phyloP scores from a whole-genome alignment of 2,888 invertebrate genomes.

The Tetramorium bicarinatum region DNA sequence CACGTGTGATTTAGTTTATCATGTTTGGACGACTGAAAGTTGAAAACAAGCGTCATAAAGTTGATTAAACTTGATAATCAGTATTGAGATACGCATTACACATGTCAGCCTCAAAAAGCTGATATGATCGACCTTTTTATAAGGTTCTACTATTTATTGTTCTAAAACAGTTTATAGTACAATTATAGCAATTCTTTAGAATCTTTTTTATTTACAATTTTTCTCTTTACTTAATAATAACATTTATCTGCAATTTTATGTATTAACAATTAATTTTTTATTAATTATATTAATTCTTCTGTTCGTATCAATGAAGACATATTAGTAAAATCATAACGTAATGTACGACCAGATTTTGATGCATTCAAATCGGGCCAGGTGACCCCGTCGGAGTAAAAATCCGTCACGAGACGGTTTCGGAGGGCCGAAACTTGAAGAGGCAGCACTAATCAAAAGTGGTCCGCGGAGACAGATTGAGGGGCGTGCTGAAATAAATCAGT shows the following conservation, averaged over 20 bases:
- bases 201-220: background rate
- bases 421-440: constrained; percentile 71
- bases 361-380: constrained; percentile 8
- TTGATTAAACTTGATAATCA: too few species aligned
- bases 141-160: background rate
- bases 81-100: background rate
- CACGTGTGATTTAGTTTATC: too few species aligned
- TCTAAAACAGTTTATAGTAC: background rate
- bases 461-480: constrained; percentile 81
- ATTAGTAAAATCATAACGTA: constrained; percentile 9
- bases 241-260: background rate
- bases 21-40: too few species aligned
- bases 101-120: background rate
- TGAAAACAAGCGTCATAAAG: too few species aligned
- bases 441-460: constrained; percentile 80
- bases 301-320: background rate
- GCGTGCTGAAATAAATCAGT: constrained; percentile 82
- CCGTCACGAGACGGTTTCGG: constrained; percentile 53
- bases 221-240: background rate
- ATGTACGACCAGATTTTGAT: background rate
- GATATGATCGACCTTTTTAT: background rate
- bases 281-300: background rate
- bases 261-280: background rate
- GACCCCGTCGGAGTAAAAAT: constrained; percentile 25
- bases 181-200: background rate